These are phyloP conservation scores for Ladona fulva DNA, from an alignment of 1,140 invertebrate genomes.

Conservation along the genomic window DNA sequence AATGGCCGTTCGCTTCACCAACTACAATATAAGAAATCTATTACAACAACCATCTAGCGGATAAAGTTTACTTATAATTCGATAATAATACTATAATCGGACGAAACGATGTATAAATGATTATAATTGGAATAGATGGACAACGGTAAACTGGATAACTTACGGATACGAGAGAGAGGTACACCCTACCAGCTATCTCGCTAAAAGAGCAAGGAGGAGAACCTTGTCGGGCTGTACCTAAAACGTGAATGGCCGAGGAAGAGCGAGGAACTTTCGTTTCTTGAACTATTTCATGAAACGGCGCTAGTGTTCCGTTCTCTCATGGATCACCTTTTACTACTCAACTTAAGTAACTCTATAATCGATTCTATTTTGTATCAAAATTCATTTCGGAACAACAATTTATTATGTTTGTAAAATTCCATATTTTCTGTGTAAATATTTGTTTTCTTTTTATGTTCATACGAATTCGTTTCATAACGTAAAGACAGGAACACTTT, in stretches of 20 bases:
- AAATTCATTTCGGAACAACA: too few relatives aligned
- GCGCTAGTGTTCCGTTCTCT: neutral
- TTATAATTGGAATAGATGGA: neutral
- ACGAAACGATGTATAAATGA: neutral
- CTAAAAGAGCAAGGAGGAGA: conserved; percentile 51
- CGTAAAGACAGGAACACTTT: too few relatives aligned
- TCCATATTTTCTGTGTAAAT: too few relatives aligned
- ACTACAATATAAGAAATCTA: neutral
- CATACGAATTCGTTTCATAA: too few relatives aligned
- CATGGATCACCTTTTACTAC: neutral
- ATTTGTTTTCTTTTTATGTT: too few relatives aligned
- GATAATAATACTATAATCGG: neutral
- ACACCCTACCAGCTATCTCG: conserved; percentile 38
- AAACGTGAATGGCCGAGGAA: conserved; percentile 46
- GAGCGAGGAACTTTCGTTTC: conserved; percentile 26
- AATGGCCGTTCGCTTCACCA: neutral
- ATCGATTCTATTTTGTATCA: too few relatives aligned
- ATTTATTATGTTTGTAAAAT: too few relatives aligned
- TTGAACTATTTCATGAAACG: conserved; percentile 5
- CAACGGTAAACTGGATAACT: neutral
- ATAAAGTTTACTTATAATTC: too few relatives aligned
- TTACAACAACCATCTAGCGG: neutral
- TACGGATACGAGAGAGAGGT: conserved; percentile 20
- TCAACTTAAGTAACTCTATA: neutral
- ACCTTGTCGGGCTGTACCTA: conserved; percentile 55